Conservation (phyloP, 2,797 vertebrate species). For the Falco cherrug region DNA sequence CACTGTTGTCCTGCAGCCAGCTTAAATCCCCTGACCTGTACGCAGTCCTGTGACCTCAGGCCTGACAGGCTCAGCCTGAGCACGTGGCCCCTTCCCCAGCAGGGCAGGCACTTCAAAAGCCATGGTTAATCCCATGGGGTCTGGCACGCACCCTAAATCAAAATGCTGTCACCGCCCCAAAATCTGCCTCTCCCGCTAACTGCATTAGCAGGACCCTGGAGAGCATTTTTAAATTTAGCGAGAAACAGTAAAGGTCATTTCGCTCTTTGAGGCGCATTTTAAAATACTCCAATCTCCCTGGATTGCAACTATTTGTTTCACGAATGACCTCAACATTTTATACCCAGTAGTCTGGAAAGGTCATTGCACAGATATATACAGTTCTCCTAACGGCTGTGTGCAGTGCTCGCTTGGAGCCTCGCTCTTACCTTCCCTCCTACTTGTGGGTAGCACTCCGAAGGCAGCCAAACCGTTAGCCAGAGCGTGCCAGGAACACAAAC, state of each 20-base stretch:
- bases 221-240: constrained; percentile 59
- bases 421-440: neutral
- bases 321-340: constrained; percentile 37
- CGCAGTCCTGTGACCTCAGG: neutral
- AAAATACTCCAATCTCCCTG: constrained; percentile 56
- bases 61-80: too few relatives aligned
- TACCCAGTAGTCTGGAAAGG: constrained; percentile 62
- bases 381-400: neutral
- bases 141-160: neutral
- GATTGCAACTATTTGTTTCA: constrained; percentile 58
- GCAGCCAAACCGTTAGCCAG: neutral
- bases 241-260: constrained; percentile 70
- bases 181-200: neutral
- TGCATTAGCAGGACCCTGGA: constrained; percentile 4
- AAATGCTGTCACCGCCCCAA: neutral
- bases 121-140: rapidly evolving
- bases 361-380: constrained; percentile 40
- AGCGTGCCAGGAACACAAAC: neutral
- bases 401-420: rapidly evolving
- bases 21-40: rapidly evolving
- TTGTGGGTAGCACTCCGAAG: rapidly evolving
- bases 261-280: constrained; percentile 52
- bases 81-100: neutral
- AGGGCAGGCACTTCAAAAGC: rapidly evolving
- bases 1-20: rapidly evolving